Conservation (phyloP, 23 tunicate genomes). For the Trididemnum nubilum region DNA sequence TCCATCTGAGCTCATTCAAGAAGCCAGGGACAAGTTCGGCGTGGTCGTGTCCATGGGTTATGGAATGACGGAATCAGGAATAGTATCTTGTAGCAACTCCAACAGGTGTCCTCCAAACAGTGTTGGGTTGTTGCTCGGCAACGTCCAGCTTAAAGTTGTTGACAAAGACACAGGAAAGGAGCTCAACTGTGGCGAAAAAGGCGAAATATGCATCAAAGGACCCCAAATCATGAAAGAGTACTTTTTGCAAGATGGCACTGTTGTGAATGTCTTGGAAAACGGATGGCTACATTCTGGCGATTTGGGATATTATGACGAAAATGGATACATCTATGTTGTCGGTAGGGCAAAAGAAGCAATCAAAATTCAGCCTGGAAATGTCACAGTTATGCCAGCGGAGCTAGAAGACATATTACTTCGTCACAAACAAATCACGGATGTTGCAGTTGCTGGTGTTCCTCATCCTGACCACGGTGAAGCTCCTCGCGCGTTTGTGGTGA, state of each 20-base stretch:
- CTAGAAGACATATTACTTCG: constrained; percentile 63
- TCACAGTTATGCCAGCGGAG: constrained; percentile 88
- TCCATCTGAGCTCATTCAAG: background rate
- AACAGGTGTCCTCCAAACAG: background rate
- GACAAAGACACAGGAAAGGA: constrained; percentile 51
- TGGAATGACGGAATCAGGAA: constrained; percentile 5
- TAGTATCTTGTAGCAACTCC: background rate
- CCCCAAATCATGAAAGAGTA: constrained; percentile 89
- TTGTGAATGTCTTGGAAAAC: constrained; percentile 40
- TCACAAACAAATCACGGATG: constrained; percentile 73
- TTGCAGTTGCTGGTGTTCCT: constrained; percentile 83
- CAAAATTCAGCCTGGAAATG: constrained; percentile 35
- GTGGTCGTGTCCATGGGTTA: background rate
- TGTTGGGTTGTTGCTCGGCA: background rate
- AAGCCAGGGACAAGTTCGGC: constrained; percentile 1
- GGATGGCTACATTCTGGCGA: constrained; percentile 97
- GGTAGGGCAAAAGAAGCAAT: constrained; percentile 84
- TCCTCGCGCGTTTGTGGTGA: constrained; percentile 83
- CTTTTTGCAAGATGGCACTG: constrained; percentile 54
- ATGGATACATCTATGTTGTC: constrained; percentile 60
- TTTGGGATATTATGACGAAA: constrained; percentile 82
- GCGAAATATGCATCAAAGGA: constrained; percentile 78
- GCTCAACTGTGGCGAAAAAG: constrained; percentile 49
- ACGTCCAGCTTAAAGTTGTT: constrained; percentile 25
- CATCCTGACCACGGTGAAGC: constrained; percentile 80